Evolutionary conservation across 2,113 vertebrate genomes (phyloP).

Genomic region (Paramormyrops kingsleyae): DNA sequence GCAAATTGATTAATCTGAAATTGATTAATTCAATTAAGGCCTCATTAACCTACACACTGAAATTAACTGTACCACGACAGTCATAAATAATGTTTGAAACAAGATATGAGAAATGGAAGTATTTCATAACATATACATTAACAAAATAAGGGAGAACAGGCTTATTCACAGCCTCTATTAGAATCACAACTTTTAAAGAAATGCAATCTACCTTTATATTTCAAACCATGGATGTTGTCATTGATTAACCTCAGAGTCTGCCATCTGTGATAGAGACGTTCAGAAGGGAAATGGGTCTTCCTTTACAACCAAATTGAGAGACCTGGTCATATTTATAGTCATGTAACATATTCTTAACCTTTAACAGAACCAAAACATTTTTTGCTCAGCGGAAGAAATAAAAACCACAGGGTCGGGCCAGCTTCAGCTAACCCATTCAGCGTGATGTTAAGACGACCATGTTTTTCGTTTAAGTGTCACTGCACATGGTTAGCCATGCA

Average conservation of each 20-base stretch:
- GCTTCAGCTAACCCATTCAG: background rate
- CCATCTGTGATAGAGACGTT: constrained; percentile 43
- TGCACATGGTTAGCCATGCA: constrained; percentile 61
- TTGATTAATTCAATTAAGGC: background rate
- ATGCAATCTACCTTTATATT: background rate
- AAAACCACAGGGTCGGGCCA: background rate
- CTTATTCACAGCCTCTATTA: background rate
- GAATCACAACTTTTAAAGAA: background rate
- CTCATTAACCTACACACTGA: background rate
- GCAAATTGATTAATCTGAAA: background rate
- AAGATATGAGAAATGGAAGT: background rate
- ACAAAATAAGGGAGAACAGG: background rate
- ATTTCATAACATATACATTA: constrained; percentile 9
- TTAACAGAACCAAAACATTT: constrained; percentile 34
- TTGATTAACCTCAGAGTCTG: constrained; percentile 39
- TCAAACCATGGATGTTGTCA: background rate
- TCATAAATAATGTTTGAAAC: background rate
- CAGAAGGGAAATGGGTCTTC: constrained; percentile 58
- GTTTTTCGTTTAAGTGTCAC: constrained; percentile 40
- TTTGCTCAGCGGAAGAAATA: constrained; percentile 33
- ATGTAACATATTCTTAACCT: constrained; percentile 20
- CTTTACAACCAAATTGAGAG: constrained; percentile 50
- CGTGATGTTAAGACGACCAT: background rate
- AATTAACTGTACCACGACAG: background rate
- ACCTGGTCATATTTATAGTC: constrained; percentile 42